Base-by-base conservation (phyloP, 2,797 vertebrate genomes). In the Sebastes paucispinis region DNA sequence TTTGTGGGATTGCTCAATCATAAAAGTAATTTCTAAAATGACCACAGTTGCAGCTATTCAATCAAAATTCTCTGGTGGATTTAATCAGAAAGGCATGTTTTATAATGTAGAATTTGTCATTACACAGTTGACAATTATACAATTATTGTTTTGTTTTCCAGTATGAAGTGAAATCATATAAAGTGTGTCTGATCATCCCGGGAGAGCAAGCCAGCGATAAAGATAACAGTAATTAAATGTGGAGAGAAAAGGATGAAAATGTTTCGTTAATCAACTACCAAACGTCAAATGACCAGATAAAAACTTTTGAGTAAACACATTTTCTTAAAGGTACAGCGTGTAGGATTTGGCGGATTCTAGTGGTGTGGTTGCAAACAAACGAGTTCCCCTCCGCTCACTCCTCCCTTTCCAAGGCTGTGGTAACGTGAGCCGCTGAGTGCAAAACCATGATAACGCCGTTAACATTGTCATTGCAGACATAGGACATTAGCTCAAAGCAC, bases 171-270 rank as follows among this genome's bases (percentile, higher is more conserved):
- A 43, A 72, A 55, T 66, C 10, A 18, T 57, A 6, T 6, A 2
- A 54, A 52, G 14, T 63, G 14, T 27, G 22, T 36, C 43, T 62
- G 9, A 27, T 24, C 12, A 5, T 8, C 24, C 14, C 1, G 3
- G 29, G 62, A 71, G 31, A 32, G 1, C 20, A 25, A 67, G 7
- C n/a, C 69, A 12, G n/a, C 2, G 11, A 60, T 57, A 18, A 75
- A 20, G 31, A 81, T 52, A 36, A 70, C 59, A 75, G 39, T 73
- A 68, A 82, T 87, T 70, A 78, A 27, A 20, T 50, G 25, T 16
- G 16, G 52, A 34, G 60, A 63, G 29, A 29, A 43, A 36, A 43
- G 2, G n/a, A 69, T 18, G 47, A 55, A 71, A 62, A 78, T 36
- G n/a, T 29, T 18, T 27, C 12, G 22, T 39, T 77, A 68, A 68